Conservation (phyloP, 2,113 vertebrate species). For the Notechis scutatus region DNA sequence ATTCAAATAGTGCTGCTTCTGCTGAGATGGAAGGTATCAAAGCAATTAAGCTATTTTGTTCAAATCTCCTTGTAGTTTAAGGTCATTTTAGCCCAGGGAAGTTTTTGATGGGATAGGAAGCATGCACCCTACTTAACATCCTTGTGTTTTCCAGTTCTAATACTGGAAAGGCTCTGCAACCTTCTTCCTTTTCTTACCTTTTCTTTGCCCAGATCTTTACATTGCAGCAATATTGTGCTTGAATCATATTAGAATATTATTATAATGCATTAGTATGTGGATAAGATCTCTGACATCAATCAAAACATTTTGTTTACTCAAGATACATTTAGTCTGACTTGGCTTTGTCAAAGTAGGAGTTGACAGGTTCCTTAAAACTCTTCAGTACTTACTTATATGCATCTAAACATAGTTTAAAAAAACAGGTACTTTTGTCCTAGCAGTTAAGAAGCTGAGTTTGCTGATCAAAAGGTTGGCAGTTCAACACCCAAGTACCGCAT, state of each 20-base stretch:
- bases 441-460: not conserved
- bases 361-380: not conserved
- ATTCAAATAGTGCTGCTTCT: no score
- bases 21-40: not conserved
- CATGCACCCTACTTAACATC: not conserved
- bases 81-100: not conserved
- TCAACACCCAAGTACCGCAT: not conserved
- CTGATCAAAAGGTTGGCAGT: not conserved
- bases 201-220: not conserved
- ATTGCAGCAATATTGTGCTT: not conserved
- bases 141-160: not conserved
- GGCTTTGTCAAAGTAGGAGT: not conserved
- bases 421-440: not conserved
- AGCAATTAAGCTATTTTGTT: not conserved
- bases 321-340: not conserved
- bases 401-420: not conserved
- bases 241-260: not conserved
- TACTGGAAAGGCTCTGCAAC: not conserved
- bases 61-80: not conserved
- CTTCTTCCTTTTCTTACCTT: not conserved
- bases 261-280: not conserved
- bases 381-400: not conserved
- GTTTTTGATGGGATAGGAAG: not conserved
- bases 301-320: not conserved
- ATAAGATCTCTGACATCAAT: not conserved